Base-by-base conservation (phyloP, 2,113 vertebrate species). In the Dasyornis broadbenti region DNA sequence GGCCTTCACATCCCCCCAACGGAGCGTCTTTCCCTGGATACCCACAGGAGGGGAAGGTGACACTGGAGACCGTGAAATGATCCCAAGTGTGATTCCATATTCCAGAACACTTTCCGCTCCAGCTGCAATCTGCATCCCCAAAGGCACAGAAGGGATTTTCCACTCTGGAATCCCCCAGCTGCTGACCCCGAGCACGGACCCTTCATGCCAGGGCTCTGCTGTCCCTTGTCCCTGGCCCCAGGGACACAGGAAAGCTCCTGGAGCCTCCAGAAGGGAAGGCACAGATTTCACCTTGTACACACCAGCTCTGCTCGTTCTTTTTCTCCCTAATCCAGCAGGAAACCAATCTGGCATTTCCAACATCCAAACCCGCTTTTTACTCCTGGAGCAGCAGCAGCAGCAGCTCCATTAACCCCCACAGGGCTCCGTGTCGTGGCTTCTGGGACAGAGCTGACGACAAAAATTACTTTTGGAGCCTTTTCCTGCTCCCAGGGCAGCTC, bases 171-270 rank as follows among this genome's bases (percentile, higher is more conserved):
- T 28, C 27, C 7, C 45, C 11, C 33, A 42, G 26, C 63, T 45
- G 44, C n/a, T 0, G 7, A 6, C 22, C 7, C 35, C 0, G 1
- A n/a, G 45, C 52, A 54, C 30, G 8, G 23, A 10, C 27, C n/a
- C 60, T 30, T 4, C 9, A 0, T 15, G 26, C 30, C 64, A 30
- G 69, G 45, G 30, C 78, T 57, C 56, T 50, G 60, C 35, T 49
- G 70, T 21, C 57, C 59, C 33, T 39, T 40, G 50, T 31, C 64
- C 27, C 6, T 1, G 10, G 37, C 7, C 37, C 11, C 12, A 23
- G 28, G 45, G 59, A 33, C 53, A 39, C 47, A 3, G 18, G 11
- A 37, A 54, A 66, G 54, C 27, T 21, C 65, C 39, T 12, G 44
- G 15, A 75, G 57, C 22, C 28, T 54, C 49, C 27, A 6, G 5